These are phyloP conservation scores for Agrochola lota DNA, from an alignment of 2,888 invertebrate species.

Conservation along the genomic window DNA sequence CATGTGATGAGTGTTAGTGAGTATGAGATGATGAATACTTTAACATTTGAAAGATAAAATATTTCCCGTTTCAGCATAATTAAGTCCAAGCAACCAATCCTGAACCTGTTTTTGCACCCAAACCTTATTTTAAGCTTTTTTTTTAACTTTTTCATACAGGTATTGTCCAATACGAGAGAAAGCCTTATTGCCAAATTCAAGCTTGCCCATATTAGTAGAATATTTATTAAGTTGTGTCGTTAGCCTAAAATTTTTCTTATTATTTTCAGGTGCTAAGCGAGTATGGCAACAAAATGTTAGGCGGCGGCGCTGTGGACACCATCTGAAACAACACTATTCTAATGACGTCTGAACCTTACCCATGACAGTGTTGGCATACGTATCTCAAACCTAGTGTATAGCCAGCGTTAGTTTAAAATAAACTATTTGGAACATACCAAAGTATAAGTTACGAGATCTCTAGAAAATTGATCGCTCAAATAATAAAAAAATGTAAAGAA, in stretches of 20 bases:
- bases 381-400: slow-evolving; percentile 53
- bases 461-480: slow-evolving; percentile 76
- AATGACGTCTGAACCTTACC: slow-evolving; percentile 41
- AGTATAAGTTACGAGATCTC: slow-evolving; percentile 83
- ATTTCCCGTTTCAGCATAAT: too few relatives aligned
- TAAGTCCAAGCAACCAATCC: too few relatives aligned
- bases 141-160: too few relatives aligned
- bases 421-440: slow-evolving; percentile 83
- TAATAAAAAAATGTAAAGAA: slow-evolving; percentile 57
- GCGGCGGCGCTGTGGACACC: slow-evolving; percentile 88
- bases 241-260: slow-evolving; percentile 45
- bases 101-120: too few relatives aligned
- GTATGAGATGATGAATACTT: too few relatives aligned
- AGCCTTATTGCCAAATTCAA: too few relatives aligned
- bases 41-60: too few relatives aligned
- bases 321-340: slow-evolving; percentile 71
- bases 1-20: too few relatives aligned
- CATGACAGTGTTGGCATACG: slow-evolving; percentile 65
- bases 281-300: slow-evolving; percentile 96
- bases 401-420: slow-evolving; percentile 61
- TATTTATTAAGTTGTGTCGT: too few relatives aligned
- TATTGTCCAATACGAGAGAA: too few relatives aligned
- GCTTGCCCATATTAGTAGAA: too few relatives aligned
- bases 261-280: slow-evolving; percentile 93
- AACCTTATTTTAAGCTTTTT: too few relatives aligned